Evolutionary conservation across 2,797 vertebrate genomes (phyloP).

Genomic region (Semaprochilodus insignis): DNA sequence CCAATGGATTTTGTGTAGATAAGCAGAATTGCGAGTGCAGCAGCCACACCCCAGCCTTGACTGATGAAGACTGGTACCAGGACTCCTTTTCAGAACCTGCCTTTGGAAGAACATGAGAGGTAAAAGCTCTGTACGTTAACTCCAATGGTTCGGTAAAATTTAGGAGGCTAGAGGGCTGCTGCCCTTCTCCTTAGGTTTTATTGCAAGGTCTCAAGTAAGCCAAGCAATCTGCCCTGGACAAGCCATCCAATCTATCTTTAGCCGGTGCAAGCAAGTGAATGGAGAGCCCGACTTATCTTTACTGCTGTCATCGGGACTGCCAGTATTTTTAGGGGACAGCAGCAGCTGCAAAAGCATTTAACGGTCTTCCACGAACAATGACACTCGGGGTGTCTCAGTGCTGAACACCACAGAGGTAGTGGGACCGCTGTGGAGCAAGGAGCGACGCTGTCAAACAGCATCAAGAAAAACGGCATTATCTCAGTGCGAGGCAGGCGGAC

Average conservation of each 20-base stretch:
- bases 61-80: not conserved
- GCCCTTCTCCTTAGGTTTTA: constrained; percentile 69
- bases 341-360: constrained; percentile 89
- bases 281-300: constrained; percentile 83
- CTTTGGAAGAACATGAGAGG: not conserved
- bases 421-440: constrained; percentile 62
- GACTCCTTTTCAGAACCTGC: not conserved
- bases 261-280: constrained; percentile 82
- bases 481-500: constrained; percentile 19
- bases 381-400: constrained; percentile 77
- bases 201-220: constrained; percentile 75
- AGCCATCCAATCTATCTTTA: constrained; percentile 81
- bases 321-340: constrained; percentile 86
- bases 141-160: constrained; percentile 39
- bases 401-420: constrained; percentile 71
- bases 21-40: not conserved
- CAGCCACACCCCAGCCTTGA: not conserved
- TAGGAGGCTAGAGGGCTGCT: constrained; percentile 43
- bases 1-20: not conserved
- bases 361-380: constrained; percentile 83
- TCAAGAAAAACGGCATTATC: constrained; percentile 10
- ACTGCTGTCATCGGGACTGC: constrained; percentile 83
- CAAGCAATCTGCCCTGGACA: constrained; percentile 70
- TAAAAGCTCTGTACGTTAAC: not conserved
- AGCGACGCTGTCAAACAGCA: constrained; percentile 47